Base-by-base conservation (phyloP, 2,888 invertebrate genomes). In the Trachelus iudaicus region DNA sequence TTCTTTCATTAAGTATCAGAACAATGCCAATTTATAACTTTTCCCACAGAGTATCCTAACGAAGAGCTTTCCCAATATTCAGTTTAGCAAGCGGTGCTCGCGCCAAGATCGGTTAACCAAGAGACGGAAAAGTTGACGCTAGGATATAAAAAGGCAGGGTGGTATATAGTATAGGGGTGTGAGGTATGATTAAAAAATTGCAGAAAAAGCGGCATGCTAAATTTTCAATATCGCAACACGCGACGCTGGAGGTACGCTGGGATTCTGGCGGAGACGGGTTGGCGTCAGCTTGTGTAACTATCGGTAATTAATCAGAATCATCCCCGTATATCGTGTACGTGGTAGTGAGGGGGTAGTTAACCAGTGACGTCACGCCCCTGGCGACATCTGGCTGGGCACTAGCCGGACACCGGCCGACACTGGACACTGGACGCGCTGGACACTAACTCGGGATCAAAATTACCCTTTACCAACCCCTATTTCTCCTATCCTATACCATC, bases 231-330 rank as follows among this genome's bases (percentile, higher is more conserved):
- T 75, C 79, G 76, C 34, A 75, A 71, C 71, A 34, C n/a, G 68
- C 82, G 82, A 83, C 85, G 85, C 83, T 86, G 86, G 33, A 69
- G 33, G 74, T 37, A 37, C 76, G 71, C 37, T 73, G 69, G 76
- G 76, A 35, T 68, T 23, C 35, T 74, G n/a, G 74, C 35, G 74
- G 9, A 74, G 34, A 31, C 76, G 69, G 84, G 81, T 81, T 85
- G 89, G 90, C 90, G 90, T 89, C 91, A 90, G 91, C 91, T 90
- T 91, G 90, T 88, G 88, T 87, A 90, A 90, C 91, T 90, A 91
- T 91, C 89, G 91, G 90, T 89, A 91, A 91, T 91, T 91, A 91
- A 91, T 91, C 90, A 91, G 91, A 90, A 91, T 91, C 90, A 90
- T 91, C 90, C 89, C 89, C 87, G 87, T 86, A 85, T 87, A 90